Evolutionary conservation across 2,888 invertebrate species (phyloP).

Genomic region (Ametastegia equiseti): DNA sequence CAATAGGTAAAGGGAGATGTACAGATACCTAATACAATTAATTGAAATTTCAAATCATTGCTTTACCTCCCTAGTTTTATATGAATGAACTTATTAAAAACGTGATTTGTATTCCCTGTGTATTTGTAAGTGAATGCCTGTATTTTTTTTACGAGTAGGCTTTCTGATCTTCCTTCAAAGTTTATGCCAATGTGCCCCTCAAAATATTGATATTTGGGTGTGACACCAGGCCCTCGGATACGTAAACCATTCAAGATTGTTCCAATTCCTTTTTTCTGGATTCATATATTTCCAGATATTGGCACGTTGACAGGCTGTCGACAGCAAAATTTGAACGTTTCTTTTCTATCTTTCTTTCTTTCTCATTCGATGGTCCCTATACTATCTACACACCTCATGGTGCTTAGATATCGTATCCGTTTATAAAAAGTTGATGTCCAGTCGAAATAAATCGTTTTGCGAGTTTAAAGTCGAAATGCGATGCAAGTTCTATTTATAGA

Average conservation of each 20-base stretch:
- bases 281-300: slow-evolving; percentile 42
- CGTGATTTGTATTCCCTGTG: not conserved
- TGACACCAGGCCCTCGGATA: slow-evolving; percentile 29
- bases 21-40: too few species aligned
- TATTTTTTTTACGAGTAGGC: not conserved
- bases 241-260: slow-evolving; percentile 43
- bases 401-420: too few species aligned
- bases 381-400: not conserved
- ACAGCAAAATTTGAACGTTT: slow-evolving; percentile 24
- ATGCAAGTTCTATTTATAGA: too few species aligned
- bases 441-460: too few species aligned
- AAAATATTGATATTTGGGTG: slow-evolving; percentile 49
- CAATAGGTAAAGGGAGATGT: too few species aligned
- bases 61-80: not conserved
- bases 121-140: not conserved
- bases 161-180: slow-evolving; percentile 11
- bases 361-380: not conserved
- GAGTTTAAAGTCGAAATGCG: too few species aligned
- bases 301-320: slow-evolving; percentile 40
- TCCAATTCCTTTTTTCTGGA: slow-evolving; percentile 23
- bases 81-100: not conserved
- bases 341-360: not conserved
- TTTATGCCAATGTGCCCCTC: slow-evolving; percentile 19
- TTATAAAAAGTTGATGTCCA: too few species aligned
- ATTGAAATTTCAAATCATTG: not conserved